A percentile compares a stretch with the other conserved stretches of the same genome.
These are phyloP conservation scores for Tenualosa ilisha DNA, from an alignment of 2,797 vertebrate species.

Conservation along the genomic window DNA sequence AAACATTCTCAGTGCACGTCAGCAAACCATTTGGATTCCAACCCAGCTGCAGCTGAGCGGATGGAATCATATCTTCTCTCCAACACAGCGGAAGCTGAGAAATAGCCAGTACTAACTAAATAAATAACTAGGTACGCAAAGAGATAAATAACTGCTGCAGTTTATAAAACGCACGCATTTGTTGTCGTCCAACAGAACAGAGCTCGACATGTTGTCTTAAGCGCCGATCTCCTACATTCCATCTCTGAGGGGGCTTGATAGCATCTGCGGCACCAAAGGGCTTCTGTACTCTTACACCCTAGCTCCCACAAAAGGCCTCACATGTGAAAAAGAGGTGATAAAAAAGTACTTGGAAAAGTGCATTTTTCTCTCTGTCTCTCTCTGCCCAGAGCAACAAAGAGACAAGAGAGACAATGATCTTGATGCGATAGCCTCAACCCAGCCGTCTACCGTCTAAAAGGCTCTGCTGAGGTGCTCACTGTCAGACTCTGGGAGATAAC, in stretches of 20 bases:
- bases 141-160: neutral
- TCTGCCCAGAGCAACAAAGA: constrained; percentile 34
- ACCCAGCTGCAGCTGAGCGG: neutral
- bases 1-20: neutral
- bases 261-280: constrained; percentile 50
- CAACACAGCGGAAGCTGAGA: neutral
- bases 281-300: constrained; percentile 49
- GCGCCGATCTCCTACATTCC: constrained; percentile 34
- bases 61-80: neutral
- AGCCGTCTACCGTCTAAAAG: neutral
- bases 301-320: constrained; percentile 44
- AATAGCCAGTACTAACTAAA: neutral
- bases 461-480: neutral
- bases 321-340: constrained; percentile 60
- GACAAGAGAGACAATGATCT: constrained; percentile 34
- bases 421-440: constrained; percentile 16
- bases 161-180: neutral
- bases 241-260: constrained; percentile 52
- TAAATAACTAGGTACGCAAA: neutral
- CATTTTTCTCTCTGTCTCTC: neutral
- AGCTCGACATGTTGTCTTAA: constrained; percentile 35
- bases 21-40: neutral
- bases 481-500: constrained; percentile 1
- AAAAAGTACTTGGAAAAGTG: constrained; percentile 1
- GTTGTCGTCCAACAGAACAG: constrained; percentile 22